Base-by-base conservation (phyloP, 2,888 invertebrate genomes). In the Papilio protenor region DNA sequence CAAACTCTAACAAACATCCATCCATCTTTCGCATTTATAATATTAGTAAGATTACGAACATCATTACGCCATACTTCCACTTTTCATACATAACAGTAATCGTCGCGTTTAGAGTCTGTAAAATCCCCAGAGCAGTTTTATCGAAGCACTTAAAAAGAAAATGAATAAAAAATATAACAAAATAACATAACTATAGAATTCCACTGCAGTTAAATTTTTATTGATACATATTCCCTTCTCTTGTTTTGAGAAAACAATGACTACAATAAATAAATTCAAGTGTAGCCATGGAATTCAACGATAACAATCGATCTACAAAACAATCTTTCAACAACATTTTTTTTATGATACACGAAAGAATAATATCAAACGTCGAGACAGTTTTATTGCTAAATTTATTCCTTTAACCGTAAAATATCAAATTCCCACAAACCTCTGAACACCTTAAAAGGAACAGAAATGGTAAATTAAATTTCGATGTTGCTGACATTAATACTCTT, bases 291-390 rank as follows among this genome's bases (percentile, higher is more conserved):
- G 18, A 59, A 59, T 23, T 21, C 59, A 1, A 21, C 8, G 59
- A 3, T 59, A 59, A 59, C 27, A 27, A 27, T 27, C 27, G 27
- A 27, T 27, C 27, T 27, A 27, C 27, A 27, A n/a, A 27, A 27
- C 27, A 27, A 27, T 27, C 27, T 27, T 27, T 2, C 27, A 27
- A 27, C 27, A 27, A 27, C 27, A 27, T 27, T 27, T 27, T 27
- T 64, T 64, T 64, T 64, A 64, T 64, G 64, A 64, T 64, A 33
- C 8, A 33, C 27, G 2, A 23, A 59, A 33, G 12, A 64, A 64
- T 16, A 64, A 64, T 64, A 18, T 18, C 18, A 64, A 33, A 64
- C 64, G 12, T 18, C 2, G 33, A 33, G 33, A 18, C 33, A 33
- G 16, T 33, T 64, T 59, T 64, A 33, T 33, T 64, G 33, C 2